phyloP scores from a whole-genome alignment of 92 coral and sea anemone species.

The Zoanthus sansibaricus region DNA sequence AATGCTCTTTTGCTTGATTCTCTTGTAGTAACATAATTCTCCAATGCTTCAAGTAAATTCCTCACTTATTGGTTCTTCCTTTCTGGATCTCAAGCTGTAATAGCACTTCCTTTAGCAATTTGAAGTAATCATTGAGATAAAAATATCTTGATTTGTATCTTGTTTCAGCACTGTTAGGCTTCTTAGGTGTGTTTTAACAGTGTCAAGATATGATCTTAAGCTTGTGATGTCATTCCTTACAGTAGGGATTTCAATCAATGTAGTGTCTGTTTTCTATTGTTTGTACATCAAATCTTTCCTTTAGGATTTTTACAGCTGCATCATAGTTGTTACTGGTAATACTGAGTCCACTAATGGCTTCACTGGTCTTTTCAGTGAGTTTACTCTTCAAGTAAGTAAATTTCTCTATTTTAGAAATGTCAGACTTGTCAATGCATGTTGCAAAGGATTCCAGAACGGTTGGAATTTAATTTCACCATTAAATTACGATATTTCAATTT shows the following conservation, averaged over 20 bases:
- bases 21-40: conserved; percentile 33
- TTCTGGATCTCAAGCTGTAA: conserved; percentile 37
- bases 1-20: conserved; percentile 20
- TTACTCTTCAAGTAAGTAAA: conserved; percentile 43
- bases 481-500: too few relatives aligned
- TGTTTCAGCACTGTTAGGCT: conserved; percentile 7
- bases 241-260: not conserved
- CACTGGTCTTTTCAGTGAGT: too few relatives aligned
- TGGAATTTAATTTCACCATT: not conserved
- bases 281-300: conserved; percentile 8
- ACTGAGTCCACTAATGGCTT: not conserved
- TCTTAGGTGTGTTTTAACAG: conserved; percentile 44
- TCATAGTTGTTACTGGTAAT: conserved; percentile 38
- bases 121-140: conserved; percentile 35
- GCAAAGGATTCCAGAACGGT: too few relatives aligned
- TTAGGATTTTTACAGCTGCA: conserved; percentile 40
- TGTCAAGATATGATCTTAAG: conserved; percentile 37
- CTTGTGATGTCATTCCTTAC: conserved; percentile 15
- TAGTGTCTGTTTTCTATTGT: too few relatives aligned
- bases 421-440: not conserved
- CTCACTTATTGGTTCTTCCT: not conserved
- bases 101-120: not conserved
- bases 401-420: conserved; percentile 22
- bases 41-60: conserved; percentile 8
- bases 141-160: conserved; percentile 15